Evolutionary conservation across 2,888 invertebrate genomes (phyloP).

Genomic region (Alviniconcha strummeri): DNA sequence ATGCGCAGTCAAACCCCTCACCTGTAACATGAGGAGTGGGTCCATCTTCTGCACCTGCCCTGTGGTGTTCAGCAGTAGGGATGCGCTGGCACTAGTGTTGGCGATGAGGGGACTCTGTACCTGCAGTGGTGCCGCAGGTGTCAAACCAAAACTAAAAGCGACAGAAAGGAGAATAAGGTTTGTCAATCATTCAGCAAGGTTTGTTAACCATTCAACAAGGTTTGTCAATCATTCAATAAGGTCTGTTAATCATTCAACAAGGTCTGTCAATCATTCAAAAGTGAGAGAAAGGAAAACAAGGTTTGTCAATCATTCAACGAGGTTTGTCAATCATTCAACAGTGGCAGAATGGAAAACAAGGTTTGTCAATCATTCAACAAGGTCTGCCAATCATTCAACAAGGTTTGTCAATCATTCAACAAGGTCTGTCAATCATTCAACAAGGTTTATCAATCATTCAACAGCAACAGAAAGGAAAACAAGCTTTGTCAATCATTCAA

Average conservation of each 20-base stretch:
- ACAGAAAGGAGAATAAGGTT: background rate
- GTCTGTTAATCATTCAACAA: too few species aligned
- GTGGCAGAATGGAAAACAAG: background rate
- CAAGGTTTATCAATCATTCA: background rate
- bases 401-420: background rate
- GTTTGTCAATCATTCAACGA: background rate
- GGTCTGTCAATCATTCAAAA: background rate
- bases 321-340: background rate
- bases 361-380: background rate
- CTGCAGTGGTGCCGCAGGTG: constrained; percentile 88
- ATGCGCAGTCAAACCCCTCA: constrained; percentile 20
- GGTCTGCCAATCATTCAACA: too few species aligned
- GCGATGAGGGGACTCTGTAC: constrained; percentile 86
- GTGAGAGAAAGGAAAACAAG: background rate
- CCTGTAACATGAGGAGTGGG: constrained; percentile 89
- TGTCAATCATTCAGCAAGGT: background rate
- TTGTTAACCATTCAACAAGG: too few species aligned
- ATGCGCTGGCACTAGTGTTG: constrained; percentile 86
- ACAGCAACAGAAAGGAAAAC: background rate
- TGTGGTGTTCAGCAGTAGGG: constrained; percentile 85
- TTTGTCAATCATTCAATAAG: too few species aligned
- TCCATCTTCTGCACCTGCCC: constrained; percentile 98
- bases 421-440: background rate
- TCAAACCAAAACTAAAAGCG: constrained; percentile 88
- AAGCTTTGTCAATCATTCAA: background rate